Conservation (phyloP, 2,797 vertebrate species). For the Selene dorsalis region DNA sequence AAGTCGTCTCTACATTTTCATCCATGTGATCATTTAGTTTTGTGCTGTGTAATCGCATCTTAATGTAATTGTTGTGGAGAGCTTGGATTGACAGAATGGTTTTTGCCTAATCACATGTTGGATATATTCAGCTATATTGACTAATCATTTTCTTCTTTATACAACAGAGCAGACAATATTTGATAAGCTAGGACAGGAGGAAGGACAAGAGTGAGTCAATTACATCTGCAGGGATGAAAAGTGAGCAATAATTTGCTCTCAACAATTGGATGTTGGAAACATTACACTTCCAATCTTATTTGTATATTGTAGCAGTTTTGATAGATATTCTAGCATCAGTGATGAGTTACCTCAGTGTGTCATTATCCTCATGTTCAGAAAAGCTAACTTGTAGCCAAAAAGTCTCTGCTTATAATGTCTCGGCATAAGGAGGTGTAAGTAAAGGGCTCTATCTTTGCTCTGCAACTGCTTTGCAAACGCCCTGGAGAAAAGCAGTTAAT, state of each 20-base stretch:
- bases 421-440: slow-evolving; percentile 8
- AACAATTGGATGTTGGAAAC: slow-evolving; percentile 21
- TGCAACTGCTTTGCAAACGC: slow-evolving; percentile 45
- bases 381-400: slow-evolving; percentile 5
- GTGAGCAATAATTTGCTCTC: slow-evolving; percentile 26
- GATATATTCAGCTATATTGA: not conserved
- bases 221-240: slow-evolving; percentile 13
- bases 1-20: not conserved
- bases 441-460: slow-evolving; percentile 28
- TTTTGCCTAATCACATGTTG: not conserved
- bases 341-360: not conserved
- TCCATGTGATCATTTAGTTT: not conserved
- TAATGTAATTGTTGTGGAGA: not conserved
- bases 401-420: not conserved
- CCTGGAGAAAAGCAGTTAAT: slow-evolving; percentile 37
- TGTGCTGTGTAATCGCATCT: not conserved
- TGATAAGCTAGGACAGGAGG: not conserved
- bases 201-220: slow-evolving; percentile 1
- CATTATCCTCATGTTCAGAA: slow-evolving; percentile 16
- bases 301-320: slow-evolving; percentile 8
- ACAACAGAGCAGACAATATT: not conserved
- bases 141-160: not conserved
- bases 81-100: not conserved
- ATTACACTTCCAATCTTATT: slow-evolving; percentile 18
- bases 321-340: slow-evolving; percentile 3